Base-by-base conservation (phyloP, 2,888 invertebrate genomes). In the Leptinotarsa tumamoca region DNA sequence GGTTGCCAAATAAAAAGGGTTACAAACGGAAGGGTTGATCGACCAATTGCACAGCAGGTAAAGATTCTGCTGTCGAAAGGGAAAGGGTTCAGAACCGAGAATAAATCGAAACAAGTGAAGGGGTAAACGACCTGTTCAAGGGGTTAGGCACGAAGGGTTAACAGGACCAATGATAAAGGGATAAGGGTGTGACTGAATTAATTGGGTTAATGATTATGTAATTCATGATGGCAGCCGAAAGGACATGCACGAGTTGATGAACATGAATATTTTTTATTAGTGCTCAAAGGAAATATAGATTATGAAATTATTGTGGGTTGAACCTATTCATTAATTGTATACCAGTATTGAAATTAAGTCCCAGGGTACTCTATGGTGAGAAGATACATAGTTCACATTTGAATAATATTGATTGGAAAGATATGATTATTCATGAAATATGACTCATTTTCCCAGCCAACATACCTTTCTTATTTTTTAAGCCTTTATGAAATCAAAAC, bases 101-200 rank as follows among this genome's bases (percentile, higher is more conserved):
- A 67, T 63, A 52, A 71, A 78, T 74, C 58, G 78, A 68, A 73
- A 76, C 77, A 78, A 80, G 80, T 80, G 80, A 79, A 81, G 76
- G 81, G 79, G 81, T 81, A 78, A 78, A 80, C 74, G 79, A 78
- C 76, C 78, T 74, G 76, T 49, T 72, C 68, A 61, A 71, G 51
- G 67, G 68, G 68, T 76, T 58, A 70, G 43, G 73, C 70, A 74
- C 18, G 74, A 79, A 79, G 79, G 80, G 74, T 77, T 75, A 74
- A 71, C 58, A 72, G 58, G 77, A 67, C 78, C 78, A 78, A 78
- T 78, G 67, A 71, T 63, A 73, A 81, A 83, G 76, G 79, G 80
- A 79, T 78, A 83, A 83, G 83, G 84, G 84, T 82, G 84, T 79
- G 80, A 79, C 79, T 68, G 82, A 73, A 76, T 83, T 83, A 81